Evolutionary conservation across 2,888 invertebrate genomes (phyloP).

Genomic region (Drosophila siamana): DNA sequence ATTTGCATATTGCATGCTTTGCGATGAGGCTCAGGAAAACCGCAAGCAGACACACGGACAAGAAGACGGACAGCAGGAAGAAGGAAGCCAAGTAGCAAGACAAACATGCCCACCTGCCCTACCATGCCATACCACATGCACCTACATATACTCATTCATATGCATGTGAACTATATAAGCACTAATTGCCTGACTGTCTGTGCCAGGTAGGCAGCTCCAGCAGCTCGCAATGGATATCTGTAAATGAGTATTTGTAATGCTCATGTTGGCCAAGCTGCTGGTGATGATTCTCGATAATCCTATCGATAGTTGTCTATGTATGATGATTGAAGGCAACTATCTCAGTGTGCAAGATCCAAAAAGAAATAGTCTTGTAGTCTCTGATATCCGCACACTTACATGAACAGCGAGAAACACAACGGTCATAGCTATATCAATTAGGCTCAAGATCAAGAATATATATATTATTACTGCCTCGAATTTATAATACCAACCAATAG

Average conservation of each 20-base stretch:
- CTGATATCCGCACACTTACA: too few relatives aligned
- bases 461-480: too few relatives aligned
- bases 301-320: too few relatives aligned
- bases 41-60: slow-evolving; percentile 49
- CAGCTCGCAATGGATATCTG: neutral
- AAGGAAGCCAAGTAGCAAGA: slow-evolving; percentile 50
- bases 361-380: too few relatives aligned
- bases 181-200: slow-evolving; percentile 33
- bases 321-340: too few relatives aligned
- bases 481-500: slow-evolving; percentile 32
- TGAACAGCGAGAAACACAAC: too few relatives aligned
- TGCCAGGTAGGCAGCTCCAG: slow-evolving; percentile 32
- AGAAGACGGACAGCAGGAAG: slow-evolving; percentile 46
- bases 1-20: slow-evolving; percentile 74
- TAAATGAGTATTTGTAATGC: slow-evolving; percentile 13
- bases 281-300: too few relatives aligned
- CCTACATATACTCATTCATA: neutral
- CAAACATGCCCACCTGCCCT: slow-evolving; percentile 40
- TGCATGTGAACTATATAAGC: slow-evolving; percentile 6
- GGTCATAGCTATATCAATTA: too few relatives aligned
- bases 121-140: neutral
- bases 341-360: too few relatives aligned
- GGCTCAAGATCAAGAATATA: too few relatives aligned
- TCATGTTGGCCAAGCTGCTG: neutral
- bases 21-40: slow-evolving; percentile 59